Base-by-base conservation (phyloP, 1,140 invertebrate genomes). In the Drosophila triauraria region DNA sequence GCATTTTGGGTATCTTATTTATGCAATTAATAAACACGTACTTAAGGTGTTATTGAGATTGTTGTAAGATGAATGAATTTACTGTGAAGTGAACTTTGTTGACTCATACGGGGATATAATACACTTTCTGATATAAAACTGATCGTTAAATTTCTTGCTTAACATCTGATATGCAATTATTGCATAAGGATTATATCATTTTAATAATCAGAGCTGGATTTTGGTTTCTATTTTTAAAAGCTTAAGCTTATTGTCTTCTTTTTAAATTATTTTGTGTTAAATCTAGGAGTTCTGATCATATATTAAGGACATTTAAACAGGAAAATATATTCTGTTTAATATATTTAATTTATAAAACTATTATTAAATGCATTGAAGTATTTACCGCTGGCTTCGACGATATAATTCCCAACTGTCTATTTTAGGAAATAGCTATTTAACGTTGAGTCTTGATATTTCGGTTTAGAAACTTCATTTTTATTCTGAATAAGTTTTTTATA, bases 1-100 rank as follows among this genome's bases (percentile, higher is more conserved):
- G 78, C 61, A 75, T 71, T 71, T 78, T 17, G 30, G 25, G 40
- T 50, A 35, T 32, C 51, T 56, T 51, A 48, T 30, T 48, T 67
- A 44, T 30, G 57, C 53, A 59, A 79, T 74, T 64, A 82, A 54
- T 50, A 60, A 63, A 71, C 51, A 75, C 60, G 75, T 78, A 69
- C 20, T 78, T 51, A 56, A 25, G 7, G 23, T 38, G 62, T 44
- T 80, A 69, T 75, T 82, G 57, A 54, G 17, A 51, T 62, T 68
- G 43, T 75, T 75, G 46, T 42, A 38, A 27, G 54, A 63, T 64
- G 43, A 48, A 53, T 64, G 25, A 35, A 20, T 42, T 35, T 38
- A 38, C 8, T 20, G 27, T 17, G 20, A 64, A 43, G 27, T 15
- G 23, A 58, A 43, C n/a, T 43, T 51, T 38, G 6, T 32, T 51